These are phyloP conservation scores for Apostichopus californicus DNA, from an alignment of 35 echinoderm and acorn worm genomes.

Conservation along the genomic window DNA sequence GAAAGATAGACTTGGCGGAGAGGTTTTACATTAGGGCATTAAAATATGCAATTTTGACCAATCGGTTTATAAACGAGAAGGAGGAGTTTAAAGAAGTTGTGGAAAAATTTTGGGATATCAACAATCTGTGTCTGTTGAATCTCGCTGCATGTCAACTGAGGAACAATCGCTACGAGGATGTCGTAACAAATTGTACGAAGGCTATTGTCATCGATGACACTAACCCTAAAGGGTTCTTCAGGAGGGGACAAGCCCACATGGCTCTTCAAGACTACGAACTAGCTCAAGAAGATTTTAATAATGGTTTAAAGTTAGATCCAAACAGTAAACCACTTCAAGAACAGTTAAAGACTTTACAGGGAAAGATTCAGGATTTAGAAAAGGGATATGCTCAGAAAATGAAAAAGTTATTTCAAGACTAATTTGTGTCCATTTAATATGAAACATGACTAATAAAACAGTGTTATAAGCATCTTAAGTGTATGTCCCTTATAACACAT, in stretches of 20 bases:
- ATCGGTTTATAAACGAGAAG: not conserved
- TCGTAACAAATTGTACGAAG: slow-evolving; percentile 66
- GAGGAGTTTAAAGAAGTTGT: slow-evolving; percentile 26
- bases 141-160: slow-evolving; percentile 90
- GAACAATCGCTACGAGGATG: slow-evolving; percentile 62
- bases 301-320: slow-evolving; percentile 66
- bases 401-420: slow-evolving; percentile 98
- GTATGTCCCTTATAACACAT: not conserved
- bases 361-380: slow-evolving; percentile 64
- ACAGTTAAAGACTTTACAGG: slow-evolving; percentile 55
- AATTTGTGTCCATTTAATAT: not conserved
- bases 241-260: slow-evolving; percentile 81
- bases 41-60: slow-evolving; percentile 60
- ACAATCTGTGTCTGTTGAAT: slow-evolving; percentile 71
- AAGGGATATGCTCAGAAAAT: slow-evolving; percentile 73
- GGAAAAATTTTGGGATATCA: slow-evolving; percentile 55
- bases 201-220: slow-evolving; percentile 68
- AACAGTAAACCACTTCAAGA: slow-evolving; percentile 63
- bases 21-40: slow-evolving; percentile 74
- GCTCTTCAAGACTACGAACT: slow-evolving; percentile 83
- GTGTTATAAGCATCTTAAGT: not conserved
- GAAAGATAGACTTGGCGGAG: slow-evolving; percentile 64
- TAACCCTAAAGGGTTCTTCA: slow-evolving; percentile 76
- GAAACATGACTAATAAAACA: not conserved
- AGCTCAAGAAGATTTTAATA: slow-evolving; percentile 76